phyloP scores from a whole-genome alignment of 2,797 vertebrate genomes.

The Sebastes hubbsi region DNA sequence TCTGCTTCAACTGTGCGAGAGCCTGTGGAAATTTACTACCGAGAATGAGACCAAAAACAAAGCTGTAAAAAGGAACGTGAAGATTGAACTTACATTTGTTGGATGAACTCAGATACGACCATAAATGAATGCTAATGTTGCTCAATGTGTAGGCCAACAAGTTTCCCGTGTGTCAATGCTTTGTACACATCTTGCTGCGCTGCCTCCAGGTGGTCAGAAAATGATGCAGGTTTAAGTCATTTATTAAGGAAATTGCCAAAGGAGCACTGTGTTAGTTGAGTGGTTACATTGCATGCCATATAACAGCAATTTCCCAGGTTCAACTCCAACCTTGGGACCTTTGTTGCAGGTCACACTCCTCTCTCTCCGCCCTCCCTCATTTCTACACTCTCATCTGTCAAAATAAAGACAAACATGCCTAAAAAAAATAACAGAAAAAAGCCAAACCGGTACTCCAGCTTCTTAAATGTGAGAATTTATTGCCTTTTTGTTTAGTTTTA shows the following conservation, averaged over 20 bases:
- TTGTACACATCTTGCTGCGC: background rate
- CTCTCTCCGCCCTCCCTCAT: background rate
- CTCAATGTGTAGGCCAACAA: background rate
- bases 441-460: background rate
- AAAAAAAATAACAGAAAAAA: background rate
- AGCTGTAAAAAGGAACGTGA: background rate
- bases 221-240: background rate
- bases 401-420: background rate
- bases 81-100: background rate
- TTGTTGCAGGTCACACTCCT: background rate
- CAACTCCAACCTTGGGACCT: background rate
- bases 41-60: background rate
- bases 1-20: background rate
- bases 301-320: too few relatives aligned
- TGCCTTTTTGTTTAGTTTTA: background rate
- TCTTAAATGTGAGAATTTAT: background rate
- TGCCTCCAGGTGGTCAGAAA: background rate
- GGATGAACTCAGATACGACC: background rate
- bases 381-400: background rate
- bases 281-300: too few relatives aligned
- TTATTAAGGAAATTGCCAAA: background rate
- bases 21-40: background rate
- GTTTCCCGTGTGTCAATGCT: background rate
- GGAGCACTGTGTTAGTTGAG: background rate
- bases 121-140: background rate